phyloP scores from a whole-genome alignment of 1,140 invertebrate genomes.

The Latrodectus geometricus region DNA sequence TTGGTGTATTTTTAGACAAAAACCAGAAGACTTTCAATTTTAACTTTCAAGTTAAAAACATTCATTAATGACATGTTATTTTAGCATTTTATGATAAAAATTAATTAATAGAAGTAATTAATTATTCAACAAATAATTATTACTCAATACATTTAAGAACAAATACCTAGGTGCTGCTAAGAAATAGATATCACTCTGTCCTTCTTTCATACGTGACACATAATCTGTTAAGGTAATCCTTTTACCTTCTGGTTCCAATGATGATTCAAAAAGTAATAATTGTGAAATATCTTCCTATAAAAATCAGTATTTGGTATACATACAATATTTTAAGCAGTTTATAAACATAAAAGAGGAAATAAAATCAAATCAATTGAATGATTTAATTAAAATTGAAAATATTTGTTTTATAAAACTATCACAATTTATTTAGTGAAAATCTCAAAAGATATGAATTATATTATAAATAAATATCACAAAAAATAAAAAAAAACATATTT shows the following conservation, averaged over 20 bases:
- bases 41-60: too few species aligned
- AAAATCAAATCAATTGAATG: too few species aligned
- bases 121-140: too few species aligned
- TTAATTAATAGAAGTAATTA: not conserved
- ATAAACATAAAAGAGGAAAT: not conserved
- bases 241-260: constrained; percentile 78
- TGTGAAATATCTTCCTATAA: constrained; percentile 90
- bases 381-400: too few species aligned
- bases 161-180: constrained; percentile 88
- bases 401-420: too few species aligned
- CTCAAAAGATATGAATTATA: too few species aligned
- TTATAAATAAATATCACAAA: too few species aligned
- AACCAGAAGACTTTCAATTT: too few species aligned
- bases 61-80: too few species aligned
- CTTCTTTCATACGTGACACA: constrained; percentile 77
- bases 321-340: not conserved
- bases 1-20: too few species aligned
- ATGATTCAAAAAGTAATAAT: constrained; percentile 92
- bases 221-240: constrained; percentile 89
- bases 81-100: not conserved
- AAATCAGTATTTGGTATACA: not conserved
- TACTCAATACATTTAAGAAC: not conserved
- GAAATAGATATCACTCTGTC: constrained; percentile 92
- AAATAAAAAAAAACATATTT: too few species aligned
- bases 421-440: too few species aligned